A percentile compares a stretch with the other conserved stretches of the same genome.
Evolutionary conservation across 2,888 invertebrate species (phyloP).

Genomic region (Prenolepis imparis): DNA sequence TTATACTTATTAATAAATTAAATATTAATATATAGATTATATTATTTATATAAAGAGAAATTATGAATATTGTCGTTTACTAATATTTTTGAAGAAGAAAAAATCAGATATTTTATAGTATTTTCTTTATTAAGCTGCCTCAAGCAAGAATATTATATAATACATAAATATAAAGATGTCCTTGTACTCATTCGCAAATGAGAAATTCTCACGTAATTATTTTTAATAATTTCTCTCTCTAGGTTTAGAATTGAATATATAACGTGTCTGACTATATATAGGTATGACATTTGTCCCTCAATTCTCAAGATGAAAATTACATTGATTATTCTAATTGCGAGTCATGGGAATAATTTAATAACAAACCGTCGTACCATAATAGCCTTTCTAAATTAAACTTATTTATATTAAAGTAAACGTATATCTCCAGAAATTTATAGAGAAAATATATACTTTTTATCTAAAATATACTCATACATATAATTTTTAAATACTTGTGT

Average conservation of each 20-base stretch:
- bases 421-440: background rate
- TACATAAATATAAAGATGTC: background rate
- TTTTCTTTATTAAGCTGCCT: background rate
- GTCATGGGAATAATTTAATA: slow-evolving; percentile 35
- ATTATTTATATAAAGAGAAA: background rate
- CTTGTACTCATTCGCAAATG: slow-evolving; percentile 13
- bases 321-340: slow-evolving; percentile 53
- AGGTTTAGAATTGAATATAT: slow-evolving; percentile 16
- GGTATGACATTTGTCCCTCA: slow-evolving; percentile 51
- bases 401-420: background rate
- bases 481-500: background rate
- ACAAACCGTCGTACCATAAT: background rate
- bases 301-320: slow-evolving; percentile 40
- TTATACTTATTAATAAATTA: background rate
- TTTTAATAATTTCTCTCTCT: slow-evolving; percentile 35
- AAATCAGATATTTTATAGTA: background rate
- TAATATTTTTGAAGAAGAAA: background rate
- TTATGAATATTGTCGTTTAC: background rate
- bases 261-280: slow-evolving; percentile 35
- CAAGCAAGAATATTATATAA: background rate
- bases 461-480: background rate
- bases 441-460: background rate
- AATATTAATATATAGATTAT: background rate
- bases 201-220: slow-evolving; percentile 30
- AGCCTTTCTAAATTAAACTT: slow-evolving; percentile 16